Conservation (phyloP, 2,113 vertebrate genomes). For the Columbina picui region DNA sequence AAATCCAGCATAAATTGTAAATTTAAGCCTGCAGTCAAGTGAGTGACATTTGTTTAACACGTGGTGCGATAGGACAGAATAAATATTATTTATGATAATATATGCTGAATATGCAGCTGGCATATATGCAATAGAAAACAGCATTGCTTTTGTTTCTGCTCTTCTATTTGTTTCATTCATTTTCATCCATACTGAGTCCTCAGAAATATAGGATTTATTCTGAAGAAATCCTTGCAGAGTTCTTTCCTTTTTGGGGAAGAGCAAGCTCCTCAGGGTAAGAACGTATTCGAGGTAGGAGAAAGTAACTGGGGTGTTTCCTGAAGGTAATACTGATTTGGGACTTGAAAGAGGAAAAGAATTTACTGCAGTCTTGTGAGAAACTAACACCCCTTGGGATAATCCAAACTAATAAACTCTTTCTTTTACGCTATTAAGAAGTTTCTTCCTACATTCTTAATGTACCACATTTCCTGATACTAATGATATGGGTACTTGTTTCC, state of each 20-base stretch:
- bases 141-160: neutral
- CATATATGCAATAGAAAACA: neutral
- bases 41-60: neutral
- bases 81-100: neutral
- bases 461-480: neutral
- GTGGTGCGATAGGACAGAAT: neutral
- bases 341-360: slow-evolving; percentile 30
- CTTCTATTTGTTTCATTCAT: neutral
- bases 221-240: neutral
- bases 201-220: neutral
- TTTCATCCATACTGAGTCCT: neutral
- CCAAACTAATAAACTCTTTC: neutral
- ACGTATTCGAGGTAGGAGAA: neutral
- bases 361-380: slow-evolving; percentile 16
- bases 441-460: slow-evolving; percentile 13
- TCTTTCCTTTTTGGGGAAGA: neutral
- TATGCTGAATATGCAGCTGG: neutral
- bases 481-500: neutral
- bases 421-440: neutral
- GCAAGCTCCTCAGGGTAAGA: neutral
- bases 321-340: neutral
- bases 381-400: slow-evolving; percentile 13
- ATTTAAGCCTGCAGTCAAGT: neutral
- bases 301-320: neutral
- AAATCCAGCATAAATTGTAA: neutral